Percentiles rank a stretch among this genome's conserved stretches.
phyloP scores from a whole-genome alignment of 2,113 vertebrate species.

The Pachycephala philippinensis region DNA sequence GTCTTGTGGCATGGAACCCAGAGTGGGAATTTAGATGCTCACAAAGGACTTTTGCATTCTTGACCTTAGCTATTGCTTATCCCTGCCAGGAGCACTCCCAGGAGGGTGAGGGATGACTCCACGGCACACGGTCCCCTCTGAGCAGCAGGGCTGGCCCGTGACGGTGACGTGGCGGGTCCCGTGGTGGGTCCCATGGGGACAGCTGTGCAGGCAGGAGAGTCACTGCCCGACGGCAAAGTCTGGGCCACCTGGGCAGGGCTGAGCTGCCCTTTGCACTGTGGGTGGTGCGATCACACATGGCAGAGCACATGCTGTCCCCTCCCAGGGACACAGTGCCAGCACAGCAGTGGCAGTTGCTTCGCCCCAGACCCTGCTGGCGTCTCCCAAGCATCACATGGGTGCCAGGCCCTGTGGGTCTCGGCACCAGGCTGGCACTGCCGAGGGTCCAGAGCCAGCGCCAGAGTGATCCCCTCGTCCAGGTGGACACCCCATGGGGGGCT shows the following conservation, averaged over 20 bases:
- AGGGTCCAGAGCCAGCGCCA: accelerated
- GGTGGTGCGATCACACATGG: accelerated
- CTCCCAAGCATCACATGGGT: not conserved
- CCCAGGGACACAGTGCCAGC: accelerated
- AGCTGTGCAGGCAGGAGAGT: not conserved
- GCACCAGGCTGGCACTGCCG: not conserved
- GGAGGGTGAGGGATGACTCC: not conserved
- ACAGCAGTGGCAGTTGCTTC: not conserved
- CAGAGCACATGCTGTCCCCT: not conserved
- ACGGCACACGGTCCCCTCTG: not conserved
- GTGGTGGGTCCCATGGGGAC: accelerated
- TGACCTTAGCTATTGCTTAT: not conserved
- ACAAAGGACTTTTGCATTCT: not conserved
- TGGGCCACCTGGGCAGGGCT: not conserved
- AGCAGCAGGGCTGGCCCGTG: accelerated
- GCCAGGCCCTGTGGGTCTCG: accelerated
- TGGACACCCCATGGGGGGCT: accelerated
- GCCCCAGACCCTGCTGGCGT: accelerated
- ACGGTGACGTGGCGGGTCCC: not conserved
- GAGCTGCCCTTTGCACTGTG: not conserved
- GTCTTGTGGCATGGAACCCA: not conserved
- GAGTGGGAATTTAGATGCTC: not conserved
- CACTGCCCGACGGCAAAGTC: not conserved
- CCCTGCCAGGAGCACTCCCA: not conserved
- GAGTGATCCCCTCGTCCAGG: accelerated